Conservation (phyloP, 2,888 invertebrate species). For the Caenorhabditis sp. region DNA sequence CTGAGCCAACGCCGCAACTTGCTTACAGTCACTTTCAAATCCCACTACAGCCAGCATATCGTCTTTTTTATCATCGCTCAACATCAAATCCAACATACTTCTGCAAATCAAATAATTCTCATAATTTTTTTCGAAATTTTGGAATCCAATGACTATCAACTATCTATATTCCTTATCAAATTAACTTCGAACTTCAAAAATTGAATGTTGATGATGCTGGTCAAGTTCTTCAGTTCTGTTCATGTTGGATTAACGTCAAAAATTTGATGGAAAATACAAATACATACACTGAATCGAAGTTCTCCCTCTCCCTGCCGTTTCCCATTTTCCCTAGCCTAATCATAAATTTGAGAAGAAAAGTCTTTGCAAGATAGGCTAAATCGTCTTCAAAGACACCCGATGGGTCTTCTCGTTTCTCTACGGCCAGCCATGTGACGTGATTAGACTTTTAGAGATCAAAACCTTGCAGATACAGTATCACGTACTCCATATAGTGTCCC, state of each 20-base stretch:
- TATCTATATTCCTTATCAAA: no score
- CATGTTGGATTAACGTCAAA: slow-evolving; percentile 42
- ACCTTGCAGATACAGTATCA: slow-evolving; percentile 51
- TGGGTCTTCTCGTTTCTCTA: slow-evolving; percentile 45
- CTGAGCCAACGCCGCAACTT: slow-evolving; percentile 59
- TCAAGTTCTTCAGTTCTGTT: slow-evolving; percentile 38
- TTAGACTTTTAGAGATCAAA: slow-evolving; percentile 69
- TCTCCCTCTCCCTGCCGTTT: neutral
- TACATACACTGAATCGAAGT: no score
- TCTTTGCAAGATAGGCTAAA: slow-evolving; percentile 40
- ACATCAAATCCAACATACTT: slow-evolving; percentile 42
- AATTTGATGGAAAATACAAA: no score
- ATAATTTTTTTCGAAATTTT: neutral
- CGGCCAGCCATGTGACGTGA: slow-evolving; percentile 55
- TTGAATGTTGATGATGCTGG: slow-evolving; percentile 28
- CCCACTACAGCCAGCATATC: slow-evolving; percentile 53
- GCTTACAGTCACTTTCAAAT: slow-evolving; percentile 56
- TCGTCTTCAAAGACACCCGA: slow-evolving; percentile 54
- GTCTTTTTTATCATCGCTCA: slow-evolving; percentile 41
- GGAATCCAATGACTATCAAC: neutral
- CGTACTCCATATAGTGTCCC: slow-evolving; percentile 59
- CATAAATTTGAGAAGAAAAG: slow-evolving; percentile 52
- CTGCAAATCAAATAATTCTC: slow-evolving; percentile 43
- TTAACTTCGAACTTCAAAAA: slow-evolving; percentile 38
- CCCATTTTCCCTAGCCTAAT: slow-evolving; percentile 18